Conservation (phyloP, 2,888 invertebrate species). For the Brachynemurus nebulosus region DNA sequence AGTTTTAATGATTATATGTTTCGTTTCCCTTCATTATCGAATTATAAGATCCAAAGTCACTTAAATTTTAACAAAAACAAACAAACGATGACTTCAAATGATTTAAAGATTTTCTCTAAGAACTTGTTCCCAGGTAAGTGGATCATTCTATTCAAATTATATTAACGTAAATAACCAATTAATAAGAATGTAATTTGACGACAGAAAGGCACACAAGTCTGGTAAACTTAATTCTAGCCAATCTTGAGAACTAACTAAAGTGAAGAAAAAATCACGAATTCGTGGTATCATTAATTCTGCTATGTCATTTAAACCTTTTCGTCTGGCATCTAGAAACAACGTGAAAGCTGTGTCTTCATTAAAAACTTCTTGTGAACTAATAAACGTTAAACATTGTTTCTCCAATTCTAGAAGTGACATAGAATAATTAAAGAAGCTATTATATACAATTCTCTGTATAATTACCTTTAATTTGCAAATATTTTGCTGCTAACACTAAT, state of each 20-base stretch:
- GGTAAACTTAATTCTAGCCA: slow-evolving; percentile 51
- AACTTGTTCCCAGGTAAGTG: not conserved
- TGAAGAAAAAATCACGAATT: slow-evolving; percentile 60
- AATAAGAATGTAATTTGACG: slow-evolving; percentile 59
- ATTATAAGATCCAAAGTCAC: no score
- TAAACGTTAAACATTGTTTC: slow-evolving; percentile 64
- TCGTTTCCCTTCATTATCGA: no score
- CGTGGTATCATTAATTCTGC: slow-evolving; percentile 60
- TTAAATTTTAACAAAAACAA: no score
- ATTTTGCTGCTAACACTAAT: slow-evolving; percentile 56
- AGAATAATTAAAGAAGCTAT: not conserved
- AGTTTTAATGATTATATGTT: no score
- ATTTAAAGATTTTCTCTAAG: no score
- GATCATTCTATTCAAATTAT: not conserved
- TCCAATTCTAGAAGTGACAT: slow-evolving; percentile 41
- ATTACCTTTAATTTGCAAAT: slow-evolving; percentile 51
- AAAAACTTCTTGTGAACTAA: slow-evolving; percentile 53
- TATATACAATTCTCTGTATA: not conserved
- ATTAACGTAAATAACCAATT: slow-evolving; percentile 33
- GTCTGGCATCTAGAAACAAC: slow-evolving; percentile 40
- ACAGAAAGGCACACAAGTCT: slow-evolving; percentile 51
- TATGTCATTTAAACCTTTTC: slow-evolving; percentile 40
- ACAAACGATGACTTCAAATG: no score
- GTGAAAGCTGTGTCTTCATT: slow-evolving; percentile 61
- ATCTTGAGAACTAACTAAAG: slow-evolving; percentile 60